Evolutionary conservation across 2,113 vertebrate genomes (phyloP), one percentile per base, ranked within the genome.

Genomic region (Bothrops jararaca): DNA sequence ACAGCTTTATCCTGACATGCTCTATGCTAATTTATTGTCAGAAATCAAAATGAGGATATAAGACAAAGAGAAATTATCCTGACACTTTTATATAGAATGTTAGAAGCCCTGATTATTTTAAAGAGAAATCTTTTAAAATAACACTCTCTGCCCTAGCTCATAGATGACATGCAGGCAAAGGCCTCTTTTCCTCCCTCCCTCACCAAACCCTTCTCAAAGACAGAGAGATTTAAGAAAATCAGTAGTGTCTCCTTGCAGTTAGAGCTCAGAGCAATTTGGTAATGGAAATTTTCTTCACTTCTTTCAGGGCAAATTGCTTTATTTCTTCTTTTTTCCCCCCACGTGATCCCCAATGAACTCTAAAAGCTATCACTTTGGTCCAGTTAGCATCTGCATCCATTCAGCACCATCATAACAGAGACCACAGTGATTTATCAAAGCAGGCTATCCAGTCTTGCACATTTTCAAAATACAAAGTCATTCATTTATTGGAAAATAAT

Each of bases 281-380:
- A 96, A 95, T 18, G 85, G 91, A 94, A 95, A 93, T 91, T 91
- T 93, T 97, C 94, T 95, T 95, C 89, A 93, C 57, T 95, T 91
- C 10, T 86, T 87, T 95, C 88, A 94, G 89, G 34, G 54, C 57
- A 88, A 97, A 93, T 89, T 96, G 42, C 64, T 96, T 0, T 1
- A 95, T 95, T 93, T 80, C 7, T 39, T 22, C 42, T 22, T 80
- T 29, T 60, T 8, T 94, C 85, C 26, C 96, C 64, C 12, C 96
- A 92, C 57, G 95, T 89, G 90, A 88, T 34, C 92, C n/a, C 4
- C 94, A 96, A 97, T 92, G 94, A 96, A 95, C 93, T 96, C 87
- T 94, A 96, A 97, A 97, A 88, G 80, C 85, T 87, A 97, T 94
- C 93, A 96, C 92, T 96, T 94, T 90, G 92, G 95, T 97, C 96